These are phyloP conservation scores for Lasioglossum malachurum DNA, from an alignment of 2,888 invertebrate genomes.

Conservation along the genomic window DNA sequence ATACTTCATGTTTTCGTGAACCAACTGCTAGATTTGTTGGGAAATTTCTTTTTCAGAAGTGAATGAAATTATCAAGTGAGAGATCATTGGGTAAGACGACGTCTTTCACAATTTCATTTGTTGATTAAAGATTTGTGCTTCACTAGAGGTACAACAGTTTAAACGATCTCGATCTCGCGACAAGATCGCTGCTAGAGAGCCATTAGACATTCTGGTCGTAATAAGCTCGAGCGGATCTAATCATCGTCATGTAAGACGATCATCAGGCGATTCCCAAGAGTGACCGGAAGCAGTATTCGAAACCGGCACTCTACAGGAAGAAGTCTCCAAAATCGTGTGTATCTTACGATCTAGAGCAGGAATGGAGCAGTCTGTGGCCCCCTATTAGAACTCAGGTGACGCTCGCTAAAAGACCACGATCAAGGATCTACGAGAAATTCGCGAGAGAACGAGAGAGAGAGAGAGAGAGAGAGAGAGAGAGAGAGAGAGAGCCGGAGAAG, in stretches of 20 bases:
- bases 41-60: too few relatives aligned
- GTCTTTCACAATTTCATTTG: too few relatives aligned
- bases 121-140: too few relatives aligned
- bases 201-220: neutral
- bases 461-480: too few relatives aligned
- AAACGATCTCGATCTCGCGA: neutral
- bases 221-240: neutral
- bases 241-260: neutral
- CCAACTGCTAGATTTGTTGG: too few relatives aligned
- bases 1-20: too few relatives aligned
- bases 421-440: constrained; percentile 21
- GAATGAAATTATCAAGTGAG: too few relatives aligned
- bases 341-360: neutral
- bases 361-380: neutral
- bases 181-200: neutral
- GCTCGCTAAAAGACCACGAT: neutral
- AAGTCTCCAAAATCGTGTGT: neutral
- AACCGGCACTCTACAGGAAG: neutral
- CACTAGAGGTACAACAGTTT: too few relatives aligned
- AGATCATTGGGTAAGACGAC: too few relatives aligned
- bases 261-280: neutral
- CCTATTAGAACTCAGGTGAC: constrained; percentile 3
- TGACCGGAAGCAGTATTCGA: neutral
- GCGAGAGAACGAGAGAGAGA: neutral
- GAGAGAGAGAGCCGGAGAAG: neutral